Conservation (phyloP, 2,888 invertebrate genomes). For the Rhopalosiphum nymphaeae region DNA sequence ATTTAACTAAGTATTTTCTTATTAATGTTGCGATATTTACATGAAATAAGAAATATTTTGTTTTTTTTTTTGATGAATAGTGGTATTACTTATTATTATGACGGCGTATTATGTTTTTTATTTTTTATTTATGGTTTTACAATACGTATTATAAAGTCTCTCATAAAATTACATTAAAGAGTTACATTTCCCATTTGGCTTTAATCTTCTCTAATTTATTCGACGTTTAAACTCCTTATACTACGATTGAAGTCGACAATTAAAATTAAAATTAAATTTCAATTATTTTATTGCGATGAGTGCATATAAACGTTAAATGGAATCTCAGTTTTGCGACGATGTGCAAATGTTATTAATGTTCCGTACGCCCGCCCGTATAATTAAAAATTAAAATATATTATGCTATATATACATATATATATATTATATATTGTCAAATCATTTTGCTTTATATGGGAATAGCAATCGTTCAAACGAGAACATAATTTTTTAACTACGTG, state of each 20-base stretch:
- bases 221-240: constrained; percentile 24
- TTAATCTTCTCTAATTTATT: constrained; percentile 25
- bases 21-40: not conserved
- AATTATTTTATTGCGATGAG: constrained; percentile 30
- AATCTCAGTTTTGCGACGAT: constrained; percentile 1
- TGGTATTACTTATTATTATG: not conserved
- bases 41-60: not conserved
- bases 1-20: not conserved
- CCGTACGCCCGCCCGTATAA: not conserved
- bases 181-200: constrained; percentile 7
- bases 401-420: not conserved
- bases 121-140: constrained; percentile 50
- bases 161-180: not conserved
- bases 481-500: constrained; percentile 5
- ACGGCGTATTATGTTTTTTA: not conserved
- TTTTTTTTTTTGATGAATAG: too few species aligned
- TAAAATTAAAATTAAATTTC: constrained; percentile 38
- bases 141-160: not conserved
- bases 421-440: constrained; percentile 8
- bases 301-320: constrained; percentile 3
- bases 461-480: not conserved
- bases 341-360: constrained; percentile 12
- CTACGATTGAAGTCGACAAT: constrained; percentile 18
- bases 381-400: not conserved
- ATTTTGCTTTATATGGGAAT: not conserved